Percentiles rank a stretch among this genome's conserved stretches.
These are phyloP conservation scores for Pelobates cultripes DNA, from an alignment of 2,797 vertebrate species.

Conservation along the genomic window DNA sequence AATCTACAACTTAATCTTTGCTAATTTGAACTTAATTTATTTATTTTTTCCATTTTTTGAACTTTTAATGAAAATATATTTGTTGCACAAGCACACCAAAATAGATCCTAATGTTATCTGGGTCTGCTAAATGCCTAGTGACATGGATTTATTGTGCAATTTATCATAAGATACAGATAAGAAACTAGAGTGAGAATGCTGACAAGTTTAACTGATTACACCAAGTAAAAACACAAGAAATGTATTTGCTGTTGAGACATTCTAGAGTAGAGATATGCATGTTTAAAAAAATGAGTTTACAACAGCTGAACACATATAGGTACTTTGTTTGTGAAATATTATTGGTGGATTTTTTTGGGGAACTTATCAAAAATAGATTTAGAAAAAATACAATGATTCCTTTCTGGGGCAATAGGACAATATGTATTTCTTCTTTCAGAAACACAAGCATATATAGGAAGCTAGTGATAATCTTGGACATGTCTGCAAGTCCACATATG, in stretches of 20 bases:
- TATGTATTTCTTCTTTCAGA: no score
- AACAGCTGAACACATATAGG: constrained; percentile 44
- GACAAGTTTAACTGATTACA: constrained; percentile 70
- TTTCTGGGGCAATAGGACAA: no score
- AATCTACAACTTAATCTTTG: constrained; percentile 24
- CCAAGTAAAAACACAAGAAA: constrained; percentile 65
- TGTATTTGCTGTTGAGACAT: constrained; percentile 57
- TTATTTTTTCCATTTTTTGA: constrained; percentile 8
- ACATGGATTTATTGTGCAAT: constrained; percentile 64
- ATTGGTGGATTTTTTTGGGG: background rate
- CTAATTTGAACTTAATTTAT: constrained; percentile 15
- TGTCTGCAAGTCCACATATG: no score
- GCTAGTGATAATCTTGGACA: no score
- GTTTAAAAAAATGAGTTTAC: constrained; percentile 59
- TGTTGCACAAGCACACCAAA: constrained; percentile 58
- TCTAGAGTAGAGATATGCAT: constrained; percentile 35
- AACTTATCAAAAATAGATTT: background rate
- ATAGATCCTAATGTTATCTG: constrained; percentile 48
- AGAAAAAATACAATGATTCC: background rate
- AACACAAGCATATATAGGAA: no score
- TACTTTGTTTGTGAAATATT: background rate
- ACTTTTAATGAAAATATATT: constrained; percentile 63
- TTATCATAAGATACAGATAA: constrained; percentile 67
- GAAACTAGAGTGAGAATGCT: constrained; percentile 59
- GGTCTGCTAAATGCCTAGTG: constrained; percentile 64